These are phyloP conservation scores for Anoplius nigerrimus DNA, from an alignment of 2,888 invertebrate species.

Conservation along the genomic window DNA sequence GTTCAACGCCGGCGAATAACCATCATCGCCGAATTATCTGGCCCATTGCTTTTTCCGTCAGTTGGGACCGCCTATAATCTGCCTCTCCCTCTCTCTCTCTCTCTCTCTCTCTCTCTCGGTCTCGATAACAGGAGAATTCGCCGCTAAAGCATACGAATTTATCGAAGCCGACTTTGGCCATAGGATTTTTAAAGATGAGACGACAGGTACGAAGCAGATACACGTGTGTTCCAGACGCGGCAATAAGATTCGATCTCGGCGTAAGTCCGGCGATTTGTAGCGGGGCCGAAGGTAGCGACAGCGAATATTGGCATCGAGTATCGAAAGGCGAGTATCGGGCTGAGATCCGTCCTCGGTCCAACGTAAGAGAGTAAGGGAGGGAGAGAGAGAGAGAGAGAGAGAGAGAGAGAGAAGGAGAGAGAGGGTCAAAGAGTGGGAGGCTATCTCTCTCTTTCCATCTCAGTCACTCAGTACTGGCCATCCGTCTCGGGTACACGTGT, in stretches of 20 bases:
- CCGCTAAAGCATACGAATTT: background rate
- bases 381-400: too few relatives aligned
- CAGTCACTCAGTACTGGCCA: background rate
- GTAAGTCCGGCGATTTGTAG: constrained; percentile 11
- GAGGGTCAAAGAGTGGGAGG: too few relatives aligned
- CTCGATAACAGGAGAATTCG: background rate
- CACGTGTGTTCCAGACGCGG: background rate
- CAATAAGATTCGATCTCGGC: constrained; percentile 18
- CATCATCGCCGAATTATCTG: too few relatives aligned
- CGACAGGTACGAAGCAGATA: too few relatives aligned
- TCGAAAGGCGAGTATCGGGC: too few relatives aligned
- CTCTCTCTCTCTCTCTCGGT: background rate
- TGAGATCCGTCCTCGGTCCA: background rate
- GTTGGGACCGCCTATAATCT: too few relatives aligned
- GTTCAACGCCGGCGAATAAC: too few relatives aligned
- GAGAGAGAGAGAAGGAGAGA: too few relatives aligned
- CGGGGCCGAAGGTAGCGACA: constrained; percentile 12
- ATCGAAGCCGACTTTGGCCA: background rate
- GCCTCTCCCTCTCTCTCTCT: background rate
- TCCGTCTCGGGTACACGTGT: background rate
- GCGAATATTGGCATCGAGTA: too few relatives aligned
- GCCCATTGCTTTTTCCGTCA: too few relatives aligned
- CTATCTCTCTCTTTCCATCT: background rate
- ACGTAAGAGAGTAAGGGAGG: too few relatives aligned
- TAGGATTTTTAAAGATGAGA: background rate